A percentile compares a stretch with the other conserved stretches of the same genome.
Conservation (phyloP, 2,113 vertebrate genomes). For the Furnarius figulus region DNA sequence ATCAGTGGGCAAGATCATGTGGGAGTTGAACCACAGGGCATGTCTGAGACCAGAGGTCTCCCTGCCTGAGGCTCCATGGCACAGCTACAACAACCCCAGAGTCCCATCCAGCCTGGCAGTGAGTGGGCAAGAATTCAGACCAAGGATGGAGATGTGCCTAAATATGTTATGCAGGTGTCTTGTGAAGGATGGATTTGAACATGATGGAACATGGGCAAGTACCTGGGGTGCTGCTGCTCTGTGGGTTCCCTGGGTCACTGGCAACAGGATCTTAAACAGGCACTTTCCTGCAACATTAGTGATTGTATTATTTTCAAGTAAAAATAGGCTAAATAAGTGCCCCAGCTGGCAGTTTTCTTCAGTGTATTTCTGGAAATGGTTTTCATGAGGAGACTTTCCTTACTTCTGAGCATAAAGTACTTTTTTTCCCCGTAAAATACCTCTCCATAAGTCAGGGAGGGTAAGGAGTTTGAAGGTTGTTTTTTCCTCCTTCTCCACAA, state of each 20-base stretch:
- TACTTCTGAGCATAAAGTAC: background rate
- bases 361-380: background rate
- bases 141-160: background rate
- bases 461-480: background rate
- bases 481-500: background rate
- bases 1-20: background rate
- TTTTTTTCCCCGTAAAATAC: background rate
- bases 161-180: background rate
- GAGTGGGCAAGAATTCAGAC: background rate
- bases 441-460: background rate
- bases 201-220: accelerated
- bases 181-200: background rate
- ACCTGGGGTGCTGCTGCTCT: background rate
- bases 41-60: background rate
- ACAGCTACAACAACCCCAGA: background rate
- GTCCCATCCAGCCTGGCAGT: background rate
- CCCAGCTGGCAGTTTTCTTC: background rate
- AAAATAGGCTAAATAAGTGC: background rate
- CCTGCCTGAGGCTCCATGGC: background rate
- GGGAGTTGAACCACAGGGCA: background rate
- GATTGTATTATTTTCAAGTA: background rate
- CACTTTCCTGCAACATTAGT: background rate
- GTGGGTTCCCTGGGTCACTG: background rate
- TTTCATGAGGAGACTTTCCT: background rate
- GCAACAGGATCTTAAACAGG: background rate